These are phyloP conservation scores for Myotis daubentonii DNA, from an alignment of 2,797 vertebrate species.

Conservation along the genomic window DNA sequence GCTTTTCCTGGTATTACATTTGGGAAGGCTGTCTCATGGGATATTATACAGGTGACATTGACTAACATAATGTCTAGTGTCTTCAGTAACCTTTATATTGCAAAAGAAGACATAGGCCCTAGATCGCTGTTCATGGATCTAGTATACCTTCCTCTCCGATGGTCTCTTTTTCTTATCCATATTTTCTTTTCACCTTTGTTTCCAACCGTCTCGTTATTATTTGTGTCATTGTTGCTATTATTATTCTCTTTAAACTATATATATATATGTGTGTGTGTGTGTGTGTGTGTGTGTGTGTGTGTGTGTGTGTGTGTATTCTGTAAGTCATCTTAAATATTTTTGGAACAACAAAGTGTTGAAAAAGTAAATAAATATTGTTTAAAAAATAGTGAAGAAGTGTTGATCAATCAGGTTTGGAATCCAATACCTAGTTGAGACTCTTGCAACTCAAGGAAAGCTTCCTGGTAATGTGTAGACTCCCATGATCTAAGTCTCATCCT, in stretches of 20 bases:
- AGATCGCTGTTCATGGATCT: neutral
- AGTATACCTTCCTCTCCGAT: neutral
- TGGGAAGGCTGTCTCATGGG: neutral
- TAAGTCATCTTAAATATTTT: neutral
- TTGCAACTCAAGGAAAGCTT: neutral
- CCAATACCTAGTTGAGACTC: neutral
- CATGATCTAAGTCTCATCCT: neutral
- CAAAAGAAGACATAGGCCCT: neutral
- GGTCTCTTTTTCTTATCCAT: neutral
- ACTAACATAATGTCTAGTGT: neutral
- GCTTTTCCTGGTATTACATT: conserved; percentile 22
- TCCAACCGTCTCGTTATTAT: neutral
- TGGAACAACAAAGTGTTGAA: neutral
- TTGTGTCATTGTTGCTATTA: neutral
- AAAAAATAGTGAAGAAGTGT: neutral
- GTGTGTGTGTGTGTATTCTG: no score
- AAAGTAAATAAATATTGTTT: neutral
- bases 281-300: no score
- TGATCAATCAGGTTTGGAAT: neutral
- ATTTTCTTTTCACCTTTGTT: conserved; percentile 28
- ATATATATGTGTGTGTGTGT: no score
- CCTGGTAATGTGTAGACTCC: neutral
- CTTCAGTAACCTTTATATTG: neutral
- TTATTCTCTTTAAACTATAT: neutral
- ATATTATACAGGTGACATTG: neutral